phyloP scores from a whole-genome alignment of 2,888 invertebrate species.

The Drosophila cracens region DNA sequence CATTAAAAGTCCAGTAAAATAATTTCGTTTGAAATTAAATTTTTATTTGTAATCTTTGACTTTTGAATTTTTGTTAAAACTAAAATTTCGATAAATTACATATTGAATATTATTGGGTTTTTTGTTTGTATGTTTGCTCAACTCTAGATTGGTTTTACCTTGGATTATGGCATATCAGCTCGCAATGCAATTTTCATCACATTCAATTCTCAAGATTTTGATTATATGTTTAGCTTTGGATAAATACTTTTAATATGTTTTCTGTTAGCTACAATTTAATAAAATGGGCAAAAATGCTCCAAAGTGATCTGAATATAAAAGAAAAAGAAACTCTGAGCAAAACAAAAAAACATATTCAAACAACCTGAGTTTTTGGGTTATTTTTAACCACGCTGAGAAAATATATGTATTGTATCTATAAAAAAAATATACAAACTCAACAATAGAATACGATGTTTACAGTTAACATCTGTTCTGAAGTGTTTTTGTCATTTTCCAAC shows the following conservation, averaged over 20 bases:
- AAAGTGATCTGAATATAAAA: too few relatives aligned
- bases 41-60: constrained; percentile 18
- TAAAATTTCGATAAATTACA: constrained; percentile 20
- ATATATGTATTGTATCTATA: not conserved
- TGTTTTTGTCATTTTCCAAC: not conserved
- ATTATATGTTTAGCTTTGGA: not conserved
- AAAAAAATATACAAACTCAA: constrained; percentile 2
- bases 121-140: not conserved
- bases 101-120: constrained; percentile 4
- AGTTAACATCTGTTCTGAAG: constrained; percentile 26
- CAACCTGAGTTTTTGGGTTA: not conserved
- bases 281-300: not conserved
- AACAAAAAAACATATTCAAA: not conserved
- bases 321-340: constrained; percentile 3
- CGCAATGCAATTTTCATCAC: constrained; percentile 59
- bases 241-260: not conserved
- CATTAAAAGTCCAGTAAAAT: constrained; percentile 4
- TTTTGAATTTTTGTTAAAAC: constrained; percentile 8
- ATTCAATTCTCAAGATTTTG: constrained; percentile 34
- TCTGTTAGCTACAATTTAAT: not conserved
- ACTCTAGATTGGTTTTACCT: constrained; percentile 17
- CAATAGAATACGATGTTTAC: constrained; percentile 9
- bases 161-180: constrained; percentile 37
- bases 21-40: constrained; percentile 10
- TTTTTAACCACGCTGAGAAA: not conserved